Conservation (phyloP, 2,888 invertebrate species). For the Eristalinus aeneus region DNA sequence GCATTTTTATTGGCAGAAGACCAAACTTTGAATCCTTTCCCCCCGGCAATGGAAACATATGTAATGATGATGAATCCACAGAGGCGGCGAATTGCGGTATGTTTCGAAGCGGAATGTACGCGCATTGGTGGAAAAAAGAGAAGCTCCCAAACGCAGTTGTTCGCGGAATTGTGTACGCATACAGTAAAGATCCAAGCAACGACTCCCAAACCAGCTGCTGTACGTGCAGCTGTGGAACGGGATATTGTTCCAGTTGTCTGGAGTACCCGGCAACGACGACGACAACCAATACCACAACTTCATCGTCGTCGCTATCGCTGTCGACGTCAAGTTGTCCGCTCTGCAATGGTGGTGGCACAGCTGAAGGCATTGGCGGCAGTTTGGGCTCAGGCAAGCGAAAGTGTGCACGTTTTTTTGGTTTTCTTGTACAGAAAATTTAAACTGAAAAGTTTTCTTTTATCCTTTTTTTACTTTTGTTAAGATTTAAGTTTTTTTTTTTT, state of each 20-base stretch:
- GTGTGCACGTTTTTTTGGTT: conserved; percentile 74
- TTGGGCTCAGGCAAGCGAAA: conserved; percentile 77
- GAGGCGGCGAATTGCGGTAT: conserved; percentile 75
- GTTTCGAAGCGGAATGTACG: conserved; percentile 92
- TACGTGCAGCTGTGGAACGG: conserved; percentile 75
- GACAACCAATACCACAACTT: conserved; percentile 74
- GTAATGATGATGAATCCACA: conserved; percentile 61
- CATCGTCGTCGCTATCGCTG: conserved; percentile 71
- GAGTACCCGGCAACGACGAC: conserved; percentile 75
- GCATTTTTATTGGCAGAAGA: conserved; percentile 76
- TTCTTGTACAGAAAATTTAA: conserved; percentile 33
- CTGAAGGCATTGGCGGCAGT: conserved; percentile 56
- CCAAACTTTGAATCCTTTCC: conserved; percentile 55
- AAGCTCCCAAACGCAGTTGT: conserved; percentile 87
- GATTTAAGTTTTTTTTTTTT: conserved; percentile 12
- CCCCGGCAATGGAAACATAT: conserved; percentile 13
- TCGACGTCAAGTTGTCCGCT: conserved; percentile 74
- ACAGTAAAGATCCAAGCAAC: conserved; percentile 82
- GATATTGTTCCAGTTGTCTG: conserved; percentile 77
- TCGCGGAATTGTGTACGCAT: conserved; percentile 80
- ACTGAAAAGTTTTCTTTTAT: neutral
- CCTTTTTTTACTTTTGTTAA: neutral
- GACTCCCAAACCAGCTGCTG: conserved; percentile 73
- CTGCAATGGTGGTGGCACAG: conserved; percentile 72
- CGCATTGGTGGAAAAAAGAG: conserved; percentile 96